phyloP scores from a whole-genome alignment of 1,140 invertebrate genomes.

The Nymphalis io region DNA sequence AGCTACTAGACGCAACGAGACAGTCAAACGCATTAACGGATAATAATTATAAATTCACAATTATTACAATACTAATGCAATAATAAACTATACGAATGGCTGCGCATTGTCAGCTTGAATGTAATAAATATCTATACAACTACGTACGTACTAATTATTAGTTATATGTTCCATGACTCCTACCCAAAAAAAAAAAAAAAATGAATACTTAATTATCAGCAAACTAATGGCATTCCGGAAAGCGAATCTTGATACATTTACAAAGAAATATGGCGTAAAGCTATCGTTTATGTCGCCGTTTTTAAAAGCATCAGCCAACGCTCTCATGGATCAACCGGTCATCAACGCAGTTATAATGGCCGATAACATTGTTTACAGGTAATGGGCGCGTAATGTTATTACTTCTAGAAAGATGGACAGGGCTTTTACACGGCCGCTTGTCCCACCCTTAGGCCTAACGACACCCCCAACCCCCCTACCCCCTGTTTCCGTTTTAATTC shows the following conservation, averaged over 20 bases:
- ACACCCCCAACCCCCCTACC: conserved; percentile 13
- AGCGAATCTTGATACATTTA: conserved; percentile 91
- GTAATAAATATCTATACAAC: too few relatives aligned
- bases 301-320: conserved; percentile 96
- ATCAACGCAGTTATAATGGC: conserved; percentile 88
- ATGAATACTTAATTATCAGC: conserved; percentile 77
- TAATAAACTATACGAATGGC: too few relatives aligned
- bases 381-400: conserved; percentile 37
- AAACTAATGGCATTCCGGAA: conserved; percentile 98
- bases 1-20: too few relatives aligned
- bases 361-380: conserved; percentile 88
- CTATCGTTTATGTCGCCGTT: conserved; percentile 99
- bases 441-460: conserved; percentile 14
- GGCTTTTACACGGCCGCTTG: conserved; percentile 29
- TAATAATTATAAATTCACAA: too few relatives aligned
- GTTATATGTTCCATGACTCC: too few relatives aligned
- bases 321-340: conserved; percentile 96
- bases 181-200: too few relatives aligned
- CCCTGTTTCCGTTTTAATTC: conserved; percentile 7
- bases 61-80: too few relatives aligned
- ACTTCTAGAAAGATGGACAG: conserved; percentile 36
- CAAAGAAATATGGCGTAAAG: conserved; percentile 96
- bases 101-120: too few relatives aligned
- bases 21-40: too few relatives aligned
- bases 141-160: too few relatives aligned